Base-by-base conservation (phyloP, 2,113 vertebrate genomes). In the Rhinolophus sinicus region DNA sequence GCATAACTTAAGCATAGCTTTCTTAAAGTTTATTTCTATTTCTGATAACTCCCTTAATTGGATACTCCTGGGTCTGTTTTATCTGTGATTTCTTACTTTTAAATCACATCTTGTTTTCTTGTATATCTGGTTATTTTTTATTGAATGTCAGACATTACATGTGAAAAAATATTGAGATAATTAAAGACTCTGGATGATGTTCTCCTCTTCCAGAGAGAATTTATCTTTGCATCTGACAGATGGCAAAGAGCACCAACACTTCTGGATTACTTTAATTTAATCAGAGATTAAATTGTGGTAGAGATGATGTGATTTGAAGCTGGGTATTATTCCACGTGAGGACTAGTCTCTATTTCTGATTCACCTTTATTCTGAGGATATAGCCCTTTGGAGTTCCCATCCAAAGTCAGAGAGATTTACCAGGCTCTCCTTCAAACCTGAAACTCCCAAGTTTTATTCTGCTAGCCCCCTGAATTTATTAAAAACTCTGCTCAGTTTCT, bases 201-300 rank as follows among this genome's bases (percentile, higher is more conserved):
- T 94, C 47, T 92, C 8, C 14, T 93, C 67, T 89, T 83, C 69
- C 52, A 92, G 92, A 83, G 84, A 87, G 47, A 14, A 38, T 52
- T 72, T 83, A n/a, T 65, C 38, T 77, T 88, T 50, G 38, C 78
- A 89, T 76, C 78, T 81, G 35, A 35, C 47, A 33, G 64, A 52
- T 88, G 65, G 70, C 76, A 58, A 69, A 90, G 18, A 28, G n/a
- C 24, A 78, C 22, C 38, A 54, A 56, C 16, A 78, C 64, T 76
- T 56, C 56, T 75, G 40, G 93, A 14, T 95, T 78, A 58, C 8
- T 93, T 87, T 72, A 40, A 50, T 35, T 44, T 72, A 78, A 86
- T 91, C 67, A 75, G 54, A 65, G 19, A 47, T 88, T 56, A 62
- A 40, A 18, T 44, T 11, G 10, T 44, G 38, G 40, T 47, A 33